Conservation (phyloP, 1,140 invertebrate species). For the Brachionus plicatilis region DNA sequence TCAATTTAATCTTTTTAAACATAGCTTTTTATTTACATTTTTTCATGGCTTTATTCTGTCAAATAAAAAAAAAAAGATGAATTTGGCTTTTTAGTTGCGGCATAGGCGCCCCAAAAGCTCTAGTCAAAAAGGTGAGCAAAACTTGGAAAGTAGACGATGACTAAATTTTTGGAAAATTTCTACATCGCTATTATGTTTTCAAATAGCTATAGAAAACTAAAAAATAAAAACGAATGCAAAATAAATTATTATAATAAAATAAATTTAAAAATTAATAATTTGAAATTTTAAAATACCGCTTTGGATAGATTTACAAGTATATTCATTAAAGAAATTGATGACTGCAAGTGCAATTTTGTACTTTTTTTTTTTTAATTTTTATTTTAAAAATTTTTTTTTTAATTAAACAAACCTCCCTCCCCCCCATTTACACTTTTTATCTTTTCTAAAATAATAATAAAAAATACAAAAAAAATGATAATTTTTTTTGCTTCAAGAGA, state of each 20-base stretch:
- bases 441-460: neutral
- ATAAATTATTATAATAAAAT: neutral
- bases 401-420: neutral
- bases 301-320: neutral
- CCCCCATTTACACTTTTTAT: neutral
- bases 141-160: neutral
- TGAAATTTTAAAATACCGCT: neutral
- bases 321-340: neutral
- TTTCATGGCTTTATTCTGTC: constrained; percentile 6
- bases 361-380: neutral
- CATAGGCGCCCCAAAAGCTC: neutral
- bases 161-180: neutral
- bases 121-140: neutral
- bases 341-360: neutral
- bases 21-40: constrained; percentile 33
- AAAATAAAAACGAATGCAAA: neutral
- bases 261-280: neutral
- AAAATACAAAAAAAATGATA: neutral
- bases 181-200: neutral
- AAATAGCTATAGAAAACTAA: neutral
- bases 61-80: neutral
- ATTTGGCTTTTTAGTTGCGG: neutral
- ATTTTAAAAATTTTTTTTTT: neutral
- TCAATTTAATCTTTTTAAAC: constrained; percentile 32
- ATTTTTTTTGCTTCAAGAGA: neutral